Base-by-base conservation (phyloP, 2,113 vertebrate species). In the Lynx canadensis region DNA sequence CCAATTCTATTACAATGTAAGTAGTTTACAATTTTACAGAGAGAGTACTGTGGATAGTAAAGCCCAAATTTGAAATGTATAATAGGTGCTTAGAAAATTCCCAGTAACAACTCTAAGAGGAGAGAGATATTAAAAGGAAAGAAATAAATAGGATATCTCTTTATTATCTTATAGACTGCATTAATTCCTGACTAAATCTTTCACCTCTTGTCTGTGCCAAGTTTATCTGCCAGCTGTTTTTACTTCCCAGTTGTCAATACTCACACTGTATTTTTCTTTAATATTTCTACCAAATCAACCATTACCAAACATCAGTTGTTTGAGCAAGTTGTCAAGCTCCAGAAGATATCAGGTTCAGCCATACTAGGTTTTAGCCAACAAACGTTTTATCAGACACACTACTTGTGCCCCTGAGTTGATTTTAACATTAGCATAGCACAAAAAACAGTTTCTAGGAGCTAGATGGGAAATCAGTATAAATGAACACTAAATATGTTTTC, bases 31-130 rank as follows among this genome's bases (percentile, higher is more conserved):
- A 92, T 60, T 60, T 95, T 50, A 7, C 69, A 94, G n/a, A 92
- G 1, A 93, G 11, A 83, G 36, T 87, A 63, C 13, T 13, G 27
- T 95, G 21, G 71, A 48, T 63, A 90, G 4, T 41, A 95, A 92
- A 8, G 1, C 25, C 94, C 79, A 95, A 95, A 90, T 97, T 97
- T 98, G 65, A 98, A 98, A 98, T 31, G 33, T 65, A 97, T 60
- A 97, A 97, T 45, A 50, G 95, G 91, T 96, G 98, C 73, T 97
- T 96, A 82, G 74, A 93, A 95, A 91, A 92, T 97, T 94, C 93
- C 74, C 84, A 81, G 66, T 8, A 86, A 95, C 71, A 96, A 97
- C 57, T 97, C 78, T 80, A 83, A 71, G 63, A 95, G 25, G 11
- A 94, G 36, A 93, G 23, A 83, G 69, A 29, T 41, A 81, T 52